Conservation (phyloP, 1,140 invertebrate genomes). For the Holotrichia oblita region DNA sequence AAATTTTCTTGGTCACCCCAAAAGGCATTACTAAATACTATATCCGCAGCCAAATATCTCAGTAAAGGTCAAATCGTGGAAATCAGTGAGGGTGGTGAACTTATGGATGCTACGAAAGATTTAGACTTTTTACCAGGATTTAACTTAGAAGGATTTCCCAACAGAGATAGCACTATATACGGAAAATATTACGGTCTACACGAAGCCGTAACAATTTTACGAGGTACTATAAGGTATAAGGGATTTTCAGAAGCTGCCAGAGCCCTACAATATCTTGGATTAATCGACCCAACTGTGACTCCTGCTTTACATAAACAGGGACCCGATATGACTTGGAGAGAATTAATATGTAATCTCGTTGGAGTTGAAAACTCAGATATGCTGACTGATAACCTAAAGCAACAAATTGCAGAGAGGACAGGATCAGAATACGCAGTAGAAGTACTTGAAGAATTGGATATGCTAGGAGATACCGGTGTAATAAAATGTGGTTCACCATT, state of each 20-base stretch:
- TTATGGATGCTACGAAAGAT: slow-evolving; percentile 81
- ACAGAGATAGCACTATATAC: slow-evolving; percentile 94
- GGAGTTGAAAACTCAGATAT: slow-evolving; percentile 87
- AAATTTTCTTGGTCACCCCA: slow-evolving; percentile 98
- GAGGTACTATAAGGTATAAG: slow-evolving; percentile 81
- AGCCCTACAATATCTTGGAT: slow-evolving; percentile 84
- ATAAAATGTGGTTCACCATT: slow-evolving; percentile 87
- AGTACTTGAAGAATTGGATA: slow-evolving; percentile 84
- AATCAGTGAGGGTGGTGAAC: slow-evolving; percentile 86
- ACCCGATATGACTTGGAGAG: slow-evolving; percentile 95
- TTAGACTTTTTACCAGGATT: slow-evolving; percentile 96
- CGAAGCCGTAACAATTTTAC: slow-evolving; percentile 87
- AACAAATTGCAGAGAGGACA: slow-evolving; percentile 78
- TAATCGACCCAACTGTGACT: slow-evolving; percentile 88
- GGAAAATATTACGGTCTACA: slow-evolving; percentile 85
- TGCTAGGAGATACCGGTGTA: slow-evolving; percentile 85
- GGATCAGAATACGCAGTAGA: slow-evolving; percentile 74
- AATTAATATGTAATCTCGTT: slow-evolving; percentile 86
- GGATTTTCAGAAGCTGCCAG: slow-evolving; percentile 91
- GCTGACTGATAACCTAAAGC: slow-evolving; percentile 93
- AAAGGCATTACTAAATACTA: slow-evolving; percentile 89
- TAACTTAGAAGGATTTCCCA: slow-evolving; percentile 95
- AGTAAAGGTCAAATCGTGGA: slow-evolving; percentile 88
- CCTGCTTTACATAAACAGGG: slow-evolving; percentile 92
- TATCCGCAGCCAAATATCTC: slow-evolving; percentile 86